Evolutionary conservation across 2,888 invertebrate species (phyloP), one percentile per base, ranked within the genome.

Genomic region (Encarsia formosa): DNA sequence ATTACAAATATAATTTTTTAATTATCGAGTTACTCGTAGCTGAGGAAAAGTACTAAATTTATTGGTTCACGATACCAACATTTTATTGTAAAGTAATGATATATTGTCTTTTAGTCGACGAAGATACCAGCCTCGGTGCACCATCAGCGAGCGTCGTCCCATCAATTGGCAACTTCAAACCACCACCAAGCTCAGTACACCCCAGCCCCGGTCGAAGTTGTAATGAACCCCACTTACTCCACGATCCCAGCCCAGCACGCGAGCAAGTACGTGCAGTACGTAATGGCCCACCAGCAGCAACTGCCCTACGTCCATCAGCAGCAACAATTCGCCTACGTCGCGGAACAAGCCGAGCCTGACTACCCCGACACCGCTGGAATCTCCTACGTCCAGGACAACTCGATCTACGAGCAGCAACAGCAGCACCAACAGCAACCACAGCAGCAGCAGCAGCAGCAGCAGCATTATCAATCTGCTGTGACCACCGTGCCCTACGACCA

Each of bases 381-480:
- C 22, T 52, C 62, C 45, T 67, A 67, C 51, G 57, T 62, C 19
- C 69, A 69, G 47, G 68, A 65, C 48, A 69, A 70, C 52, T 58
- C 59, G 11, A 42, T 65, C 54, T 61, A 62, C 37, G 61, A 55
- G 20, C 62, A 54, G 20, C 45, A 40, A 11, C 60, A 59, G 43
- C 63, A 62, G 9, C 59, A 59, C 22, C 22, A 23, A 5, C 61
- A 60, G 43, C 61, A 49, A 19, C 32, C 20, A 5, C 60, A 59
- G 43, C 63, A 51, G 18, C 41, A 44, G 6, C 59, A 60, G 41
- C 59, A 46, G 22, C 42, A 35, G 13, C 61, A 59, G 49, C 63
- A 63, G 15, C 63, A 61, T 52, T 64, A 66, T 46, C n/a, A n/a
- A n/a, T n/a, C n/a, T n/a, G n/a, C n/a, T n/a, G 37, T 62, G 34